Percentiles rank a stretch among this genome's conserved stretches.
These are phyloP conservation scores for Epinotia ramella DNA, from an alignment of 2,888 invertebrate species.

Conservation along the genomic window DNA sequence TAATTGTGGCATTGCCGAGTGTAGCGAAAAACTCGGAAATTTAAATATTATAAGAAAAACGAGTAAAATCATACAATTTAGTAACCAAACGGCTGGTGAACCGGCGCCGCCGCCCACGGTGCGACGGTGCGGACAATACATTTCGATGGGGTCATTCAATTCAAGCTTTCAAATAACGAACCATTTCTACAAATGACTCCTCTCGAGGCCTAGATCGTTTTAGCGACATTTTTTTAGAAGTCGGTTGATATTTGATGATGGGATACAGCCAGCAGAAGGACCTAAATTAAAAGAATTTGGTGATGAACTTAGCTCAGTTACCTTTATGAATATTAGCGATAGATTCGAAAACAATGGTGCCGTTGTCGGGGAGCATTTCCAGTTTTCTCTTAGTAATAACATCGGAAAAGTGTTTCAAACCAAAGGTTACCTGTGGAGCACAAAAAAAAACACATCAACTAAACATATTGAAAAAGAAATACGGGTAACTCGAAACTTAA, in stretches of 20 bases:
- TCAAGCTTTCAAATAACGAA: too few species aligned
- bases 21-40: too few species aligned
- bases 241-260: background rate
- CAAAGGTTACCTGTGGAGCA: conserved; percentile 76
- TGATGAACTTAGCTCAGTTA: conserved; percentile 52
- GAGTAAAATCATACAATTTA: too few species aligned
- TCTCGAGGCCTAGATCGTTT: background rate
- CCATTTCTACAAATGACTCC: too few species aligned
- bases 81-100: too few species aligned
- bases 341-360: conserved; percentile 96
- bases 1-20: too few species aligned
- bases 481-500: background rate
- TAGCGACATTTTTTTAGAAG: background rate
- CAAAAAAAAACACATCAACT: conserved; percentile 7
- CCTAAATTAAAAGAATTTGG: too few species aligned
- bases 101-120: too few species aligned
- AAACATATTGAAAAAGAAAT: background rate
- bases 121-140: too few species aligned
- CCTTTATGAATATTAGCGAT: conserved; percentile 94
- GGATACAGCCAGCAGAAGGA: background rate
- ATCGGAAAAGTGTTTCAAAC: conserved; percentile 95
- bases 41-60: too few species aligned
- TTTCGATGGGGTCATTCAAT: too few species aligned
- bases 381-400: conserved; percentile 96
- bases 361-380: conserved; percentile 97